Evolutionary conservation across 2,888 invertebrate genomes (phyloP).

Genomic region (Lepidocyrtinus sp.): DNA sequence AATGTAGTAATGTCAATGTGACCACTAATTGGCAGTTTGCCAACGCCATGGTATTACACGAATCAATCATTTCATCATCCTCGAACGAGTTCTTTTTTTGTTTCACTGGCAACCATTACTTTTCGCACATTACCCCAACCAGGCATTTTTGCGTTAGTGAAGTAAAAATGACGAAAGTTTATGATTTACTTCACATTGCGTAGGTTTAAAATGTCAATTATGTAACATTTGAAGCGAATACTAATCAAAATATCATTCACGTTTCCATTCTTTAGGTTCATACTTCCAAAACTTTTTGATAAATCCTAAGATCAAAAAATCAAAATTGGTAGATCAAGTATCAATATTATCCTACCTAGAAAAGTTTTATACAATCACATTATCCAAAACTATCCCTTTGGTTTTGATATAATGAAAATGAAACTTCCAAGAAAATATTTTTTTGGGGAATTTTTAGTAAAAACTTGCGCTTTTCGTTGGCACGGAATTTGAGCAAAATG

Average conservation of each 20-base stretch:
- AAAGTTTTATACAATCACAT: background rate
- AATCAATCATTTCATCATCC: background rate
- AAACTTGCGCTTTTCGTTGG: no score
- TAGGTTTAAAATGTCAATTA: background rate
- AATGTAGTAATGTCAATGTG: no score
- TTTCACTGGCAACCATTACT: no score
- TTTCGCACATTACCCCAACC: no score
- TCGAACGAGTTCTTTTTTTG: no score
- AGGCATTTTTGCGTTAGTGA: no score
- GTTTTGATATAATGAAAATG: background rate
- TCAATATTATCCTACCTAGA: background rate
- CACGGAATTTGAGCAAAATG: slow-evolving; percentile 29
- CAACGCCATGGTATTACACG: no score
- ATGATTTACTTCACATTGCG: no score
- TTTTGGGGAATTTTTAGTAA: background rate
- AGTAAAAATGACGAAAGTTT: no score
- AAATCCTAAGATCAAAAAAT: background rate
- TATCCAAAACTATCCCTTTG: background rate
- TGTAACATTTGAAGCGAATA: background rate
- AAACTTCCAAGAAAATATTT: background rate
- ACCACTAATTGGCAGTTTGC: background rate
- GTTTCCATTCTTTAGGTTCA: background rate
- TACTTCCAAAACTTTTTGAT: background rate
- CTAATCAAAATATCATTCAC: background rate
- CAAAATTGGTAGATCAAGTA: background rate